Evolutionary conservation across 1,140 invertebrate genomes (phyloP).

Genomic region (Drosophila eugracilis): DNA sequence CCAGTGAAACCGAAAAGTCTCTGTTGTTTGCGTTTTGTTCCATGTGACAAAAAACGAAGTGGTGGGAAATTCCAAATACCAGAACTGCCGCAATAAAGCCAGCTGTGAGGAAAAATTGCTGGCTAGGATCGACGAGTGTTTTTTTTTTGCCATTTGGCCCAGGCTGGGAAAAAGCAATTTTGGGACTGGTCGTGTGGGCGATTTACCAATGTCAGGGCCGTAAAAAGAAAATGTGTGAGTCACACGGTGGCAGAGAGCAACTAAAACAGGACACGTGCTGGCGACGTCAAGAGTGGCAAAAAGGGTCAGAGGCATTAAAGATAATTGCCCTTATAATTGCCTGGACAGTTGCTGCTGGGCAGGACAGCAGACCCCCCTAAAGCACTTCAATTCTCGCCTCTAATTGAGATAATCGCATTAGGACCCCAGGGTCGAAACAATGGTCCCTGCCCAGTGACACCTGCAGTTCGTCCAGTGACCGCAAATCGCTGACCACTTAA

Average conservation of each 20-base stretch:
- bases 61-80: conserved; percentile 26
- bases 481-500: conserved; percentile 69
- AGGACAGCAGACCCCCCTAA: not conserved
- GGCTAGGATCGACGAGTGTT: conserved; percentile 8
- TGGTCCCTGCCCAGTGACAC: conserved; percentile 23
- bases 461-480: conserved; percentile 45
- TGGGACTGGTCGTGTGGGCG: conserved; percentile 50
- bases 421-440: conserved; percentile 16
- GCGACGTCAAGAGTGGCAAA: conserved; percentile 44
- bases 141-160: not conserved
- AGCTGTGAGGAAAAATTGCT: conserved; percentile 32
- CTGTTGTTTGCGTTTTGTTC: not conserved
- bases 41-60: conserved; percentile 15
- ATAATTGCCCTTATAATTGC: conserved; percentile 77
- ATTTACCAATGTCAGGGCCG: conserved; percentile 50
- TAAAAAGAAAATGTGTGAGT: conserved; percentile 36
- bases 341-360: conserved; percentile 15
- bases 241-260: not conserved
- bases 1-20: conserved; percentile 31
- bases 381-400: conserved; percentile 42
- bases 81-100: conserved; percentile 25
- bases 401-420: conserved; percentile 75
- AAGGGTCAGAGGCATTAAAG: conserved; percentile 72
- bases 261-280: conserved; percentile 54
- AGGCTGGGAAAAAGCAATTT: conserved; percentile 39